Evolutionary conservation across 2,888 invertebrate genomes (phyloP).

Genomic region (Petrolisthes cinctipes): DNA sequence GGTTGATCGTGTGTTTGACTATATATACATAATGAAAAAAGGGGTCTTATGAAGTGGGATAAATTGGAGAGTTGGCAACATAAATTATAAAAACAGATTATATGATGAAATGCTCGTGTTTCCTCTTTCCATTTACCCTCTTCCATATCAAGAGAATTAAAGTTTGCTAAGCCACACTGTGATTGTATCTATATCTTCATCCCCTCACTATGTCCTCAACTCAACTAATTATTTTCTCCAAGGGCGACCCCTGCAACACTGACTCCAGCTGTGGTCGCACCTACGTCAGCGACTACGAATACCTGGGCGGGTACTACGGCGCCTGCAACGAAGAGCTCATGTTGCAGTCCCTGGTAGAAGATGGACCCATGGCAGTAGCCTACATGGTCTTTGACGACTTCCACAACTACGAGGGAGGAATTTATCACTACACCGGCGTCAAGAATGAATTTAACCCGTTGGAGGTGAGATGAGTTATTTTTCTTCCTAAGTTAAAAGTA

Average conservation of each 20-base stretch:
- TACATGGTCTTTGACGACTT: slow-evolving; percentile 69
- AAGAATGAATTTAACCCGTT: slow-evolving; percentile 59
- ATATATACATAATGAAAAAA: too few species aligned
- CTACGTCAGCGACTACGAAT: slow-evolving; percentile 70
- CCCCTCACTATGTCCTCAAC: not conserved
- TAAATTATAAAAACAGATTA: too few species aligned
- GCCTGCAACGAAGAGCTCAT: slow-evolving; percentile 71
- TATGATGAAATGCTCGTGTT: too few species aligned
- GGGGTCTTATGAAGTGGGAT: too few species aligned
- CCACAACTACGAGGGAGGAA: slow-evolving; percentile 67
- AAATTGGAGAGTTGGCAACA: too few species aligned
- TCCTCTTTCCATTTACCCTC: too few species aligned
- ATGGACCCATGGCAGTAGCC: slow-evolving; percentile 71
- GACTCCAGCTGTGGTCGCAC: slow-evolving; percentile 43
- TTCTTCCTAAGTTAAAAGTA: too few species aligned
- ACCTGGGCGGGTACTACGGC: slow-evolving; percentile 70
- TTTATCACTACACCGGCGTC: slow-evolving; percentile 70
- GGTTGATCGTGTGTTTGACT: not conserved
- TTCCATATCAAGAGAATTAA: not conserved
- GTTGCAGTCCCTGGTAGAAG: slow-evolving; percentile 69
- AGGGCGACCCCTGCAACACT: slow-evolving; percentile 42
- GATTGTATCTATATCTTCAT: not conserved
- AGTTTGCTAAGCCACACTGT: not conserved
- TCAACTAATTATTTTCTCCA: not conserved
- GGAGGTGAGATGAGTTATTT: slow-evolving; percentile 40